Base-by-base conservation (phyloP, 2,797 vertebrate species). In the Rhabdophis nuchalis region DNA sequence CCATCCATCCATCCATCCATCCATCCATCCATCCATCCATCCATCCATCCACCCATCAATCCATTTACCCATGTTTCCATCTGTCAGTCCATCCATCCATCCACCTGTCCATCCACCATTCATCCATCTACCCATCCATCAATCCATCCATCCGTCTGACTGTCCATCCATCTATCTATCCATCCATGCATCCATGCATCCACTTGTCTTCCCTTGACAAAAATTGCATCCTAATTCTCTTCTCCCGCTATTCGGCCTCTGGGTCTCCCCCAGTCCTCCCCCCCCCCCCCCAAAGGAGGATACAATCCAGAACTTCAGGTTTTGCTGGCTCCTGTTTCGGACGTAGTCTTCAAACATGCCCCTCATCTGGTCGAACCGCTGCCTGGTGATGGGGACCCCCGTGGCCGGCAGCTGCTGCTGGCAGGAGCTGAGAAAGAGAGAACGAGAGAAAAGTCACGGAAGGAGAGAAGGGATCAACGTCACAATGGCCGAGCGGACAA, bases 291-390 rank as follows among this genome's bases (percentile, higher is more conserved):
- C 29, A 60, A 4, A 10, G 92, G 97, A 99, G 98, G 99, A 99
- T 99, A 99, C 99, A 53, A 99, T 98, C 99, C 99, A 99, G 97
- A 99, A 99, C 97, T 99, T 99, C 99, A 99, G 99, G 97, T 99
- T 98, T 95, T 99, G 98, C 88, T 99, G 97, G 32, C 98, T 99
- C 95, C 98, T 98, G 95, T 64, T 98, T 95, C 97, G 98, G 82
- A 99, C 98, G 0, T 99, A 99, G 23, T 99, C 98, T 5, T 98
- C 98, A 93, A 99, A 99, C 98, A 98, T 98, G 77, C 95, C 98
- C 93, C 96, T 98, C 98, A 98, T 98, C 96, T 98, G 98, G 94
- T 98, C 97, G 14, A 97, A 98, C 52, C 97, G 97, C 11, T 98
- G 97, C 1, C 97, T 95, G 0, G 98, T 97, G 50, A 99, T n/a